Percentiles rank a stretch among this genome's conserved stretches.
phyloP scores from a whole-genome alignment of 2,888 invertebrate genomes.

The Buathra laborator region DNA sequence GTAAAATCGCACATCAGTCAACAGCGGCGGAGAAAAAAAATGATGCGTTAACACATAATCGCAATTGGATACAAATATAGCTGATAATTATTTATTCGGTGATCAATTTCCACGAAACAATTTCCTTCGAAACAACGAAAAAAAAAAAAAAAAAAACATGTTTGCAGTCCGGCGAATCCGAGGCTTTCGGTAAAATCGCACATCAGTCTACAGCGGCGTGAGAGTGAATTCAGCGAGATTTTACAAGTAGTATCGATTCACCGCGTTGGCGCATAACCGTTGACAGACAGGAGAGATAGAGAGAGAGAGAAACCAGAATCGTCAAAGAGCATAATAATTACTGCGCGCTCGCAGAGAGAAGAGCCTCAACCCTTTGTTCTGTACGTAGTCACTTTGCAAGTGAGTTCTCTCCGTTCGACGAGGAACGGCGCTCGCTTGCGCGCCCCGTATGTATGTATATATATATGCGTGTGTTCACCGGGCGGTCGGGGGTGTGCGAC shows the following conservation, averaged over 20 bases:
- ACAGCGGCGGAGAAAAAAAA: conserved; percentile 48
- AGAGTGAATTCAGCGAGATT: conserved; percentile 80
- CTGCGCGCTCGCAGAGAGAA: conserved; percentile 84
- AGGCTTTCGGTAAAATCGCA: conserved; percentile 67
- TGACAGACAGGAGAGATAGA: conserved; percentile 78
- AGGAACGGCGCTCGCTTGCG: conserved; percentile 14
- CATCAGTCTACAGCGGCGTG: conserved; percentile 65
- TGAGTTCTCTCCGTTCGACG: conserved; percentile 59
- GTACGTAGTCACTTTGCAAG: conserved; percentile 82
- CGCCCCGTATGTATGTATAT: not conserved
- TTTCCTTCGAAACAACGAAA: not conserved
- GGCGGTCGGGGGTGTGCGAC: not conserved
- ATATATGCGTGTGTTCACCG: too few relatives aligned
- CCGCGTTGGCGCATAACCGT: conserved; percentile 72
- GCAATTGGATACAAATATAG: too few relatives aligned
- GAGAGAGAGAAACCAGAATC: conserved; percentile 74
- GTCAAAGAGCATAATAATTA: conserved; percentile 85
- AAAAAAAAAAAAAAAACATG: conserved; percentile 41
- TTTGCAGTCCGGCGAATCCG: conserved; percentile 27
- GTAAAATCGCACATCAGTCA: conserved; percentile 67
- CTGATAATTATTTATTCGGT: too few relatives aligned
- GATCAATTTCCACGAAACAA: too few relatives aligned
- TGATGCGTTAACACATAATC: too few relatives aligned
- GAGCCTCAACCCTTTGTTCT: conserved; percentile 84
- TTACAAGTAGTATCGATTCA: conserved; percentile 84